Base-by-base conservation (phyloP, 2,888 invertebrate genomes). In the Seira musarum region DNA sequence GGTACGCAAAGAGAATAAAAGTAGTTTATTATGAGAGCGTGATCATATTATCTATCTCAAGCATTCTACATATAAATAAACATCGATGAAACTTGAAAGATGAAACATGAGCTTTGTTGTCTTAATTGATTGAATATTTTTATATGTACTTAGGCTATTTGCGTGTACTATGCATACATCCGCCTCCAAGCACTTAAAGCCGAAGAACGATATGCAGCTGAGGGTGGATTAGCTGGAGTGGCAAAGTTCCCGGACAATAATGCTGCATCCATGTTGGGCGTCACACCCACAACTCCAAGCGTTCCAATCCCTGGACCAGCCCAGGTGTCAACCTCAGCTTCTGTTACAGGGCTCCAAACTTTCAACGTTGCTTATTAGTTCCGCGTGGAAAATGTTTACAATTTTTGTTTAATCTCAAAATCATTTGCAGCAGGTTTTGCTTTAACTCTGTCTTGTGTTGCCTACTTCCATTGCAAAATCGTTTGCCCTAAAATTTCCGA, bases 171-270 rank as follows among this genome's bases (percentile, higher is more conserved):
- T 46, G 80, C 80, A 15, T 80, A 80, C 30, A 64, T 80, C 21
- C 74, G 80, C 15, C 66, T 74, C 8, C 74, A 74, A 65, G 80
- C 80, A 2, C 57, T 80, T 53, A 80, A 80, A 61, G 80, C 80
- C 1, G 80, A 80, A 70, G 68, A 74, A 53, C 65, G 53, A 21
- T 80, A 80, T 24, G 80, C 80, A 65, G 80, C 80, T 17, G 80
- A 80, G 46, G 80, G 80, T 15, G 80, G 80, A 22, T 64, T 80
- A 15, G 76, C 79, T 22, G 75, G 80, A 68, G 25, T 80, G n/a
- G 64, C 79, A 22, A 80, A 80, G 30, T 80, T 80, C 67, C 74
- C 80, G 1, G 70, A 80, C 60, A 70, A 17, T 49, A 74, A 80
- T 60, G 74, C 80, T 15, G 80, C 80, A n/a, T 64, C 30, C 0